These are phyloP conservation scores for Tauraco hartlaubi DNA, from an alignment of 2,797 vertebrate genomes.

Conservation along the genomic window DNA sequence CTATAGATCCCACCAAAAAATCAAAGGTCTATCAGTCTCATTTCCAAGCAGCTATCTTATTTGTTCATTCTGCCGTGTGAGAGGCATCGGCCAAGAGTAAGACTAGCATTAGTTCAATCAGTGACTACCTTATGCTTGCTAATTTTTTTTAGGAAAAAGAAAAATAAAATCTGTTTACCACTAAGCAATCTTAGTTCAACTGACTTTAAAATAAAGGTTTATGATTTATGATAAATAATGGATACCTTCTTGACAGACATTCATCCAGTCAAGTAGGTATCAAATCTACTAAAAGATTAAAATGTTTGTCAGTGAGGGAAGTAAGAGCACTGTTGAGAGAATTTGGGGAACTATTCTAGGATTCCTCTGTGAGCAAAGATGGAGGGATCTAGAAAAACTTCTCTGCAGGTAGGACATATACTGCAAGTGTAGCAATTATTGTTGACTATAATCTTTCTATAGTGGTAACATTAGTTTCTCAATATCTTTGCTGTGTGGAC, in stretches of 20 bases:
- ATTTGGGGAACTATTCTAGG: not conserved
- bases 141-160: not conserved
- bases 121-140: not conserved
- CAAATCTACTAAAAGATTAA: not conserved
- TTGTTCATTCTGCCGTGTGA: not conserved
- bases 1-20: not conserved
- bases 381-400: not conserved
- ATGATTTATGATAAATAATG: not conserved
- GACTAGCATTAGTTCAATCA: not conserved
- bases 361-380: not conserved
- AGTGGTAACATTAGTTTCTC: not conserved
- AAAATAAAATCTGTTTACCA: not conserved
- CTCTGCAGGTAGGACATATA: not conserved
- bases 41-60: not conserved
- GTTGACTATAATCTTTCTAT: not conserved
- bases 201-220: not conserved
- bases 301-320: not conserved
- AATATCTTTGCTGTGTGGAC: not conserved
- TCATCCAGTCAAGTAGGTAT: not conserved
- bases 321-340: not conserved
- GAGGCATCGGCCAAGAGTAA: fast-evolving
- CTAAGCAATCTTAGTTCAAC: not conserved
- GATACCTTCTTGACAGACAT: not conserved
- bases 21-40: not conserved
- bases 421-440: not conserved